These are phyloP conservation scores for Bursaphelenchus okinawaensis DNA, from an alignment of 2,888 invertebrate genomes.

Conservation along the genomic window DNA sequence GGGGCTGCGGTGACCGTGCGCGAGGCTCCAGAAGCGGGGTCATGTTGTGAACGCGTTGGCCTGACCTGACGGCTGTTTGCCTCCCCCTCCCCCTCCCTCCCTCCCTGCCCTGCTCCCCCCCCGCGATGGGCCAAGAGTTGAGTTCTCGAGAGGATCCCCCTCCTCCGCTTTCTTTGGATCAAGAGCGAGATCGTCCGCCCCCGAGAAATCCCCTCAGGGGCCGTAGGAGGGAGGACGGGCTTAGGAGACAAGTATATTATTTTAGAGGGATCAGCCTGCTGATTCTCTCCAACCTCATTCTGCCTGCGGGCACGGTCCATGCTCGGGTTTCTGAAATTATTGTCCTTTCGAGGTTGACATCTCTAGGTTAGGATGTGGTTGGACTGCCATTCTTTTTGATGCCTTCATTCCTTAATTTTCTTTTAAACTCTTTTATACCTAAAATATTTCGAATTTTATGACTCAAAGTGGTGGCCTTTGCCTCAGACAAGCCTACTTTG, in stretches of 20 bases:
- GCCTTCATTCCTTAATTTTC: neutral
- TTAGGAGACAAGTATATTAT: neutral
- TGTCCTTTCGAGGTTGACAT: too few relatives aligned
- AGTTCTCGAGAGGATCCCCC: neutral
- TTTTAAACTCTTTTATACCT: too few relatives aligned
- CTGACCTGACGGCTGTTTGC: neutral
- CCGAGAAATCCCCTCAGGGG: neutral
- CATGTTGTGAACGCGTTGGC: neutral
- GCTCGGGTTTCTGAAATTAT: neutral
- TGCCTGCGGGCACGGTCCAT: neutral
- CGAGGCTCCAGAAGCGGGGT: too few relatives aligned
- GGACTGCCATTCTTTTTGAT: too few relatives aligned
- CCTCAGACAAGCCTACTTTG: too few relatives aligned
- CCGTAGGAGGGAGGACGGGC: neutral
- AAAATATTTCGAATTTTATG: too few relatives aligned
- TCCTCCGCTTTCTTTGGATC: neutral
- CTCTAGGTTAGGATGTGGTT: too few relatives aligned
- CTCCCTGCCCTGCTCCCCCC: too few relatives aligned
- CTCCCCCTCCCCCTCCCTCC: neutral
- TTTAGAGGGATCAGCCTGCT: neutral
- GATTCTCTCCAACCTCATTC: neutral
- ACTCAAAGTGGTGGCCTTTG: too few relatives aligned
- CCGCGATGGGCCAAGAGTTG: neutral
- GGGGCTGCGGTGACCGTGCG: too few relatives aligned
- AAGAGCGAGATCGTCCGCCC: neutral